These are phyloP conservation scores for Oikopleura dioica DNA, from an alignment of 23 tunicate genomes.

Conservation along the genomic window DNA sequence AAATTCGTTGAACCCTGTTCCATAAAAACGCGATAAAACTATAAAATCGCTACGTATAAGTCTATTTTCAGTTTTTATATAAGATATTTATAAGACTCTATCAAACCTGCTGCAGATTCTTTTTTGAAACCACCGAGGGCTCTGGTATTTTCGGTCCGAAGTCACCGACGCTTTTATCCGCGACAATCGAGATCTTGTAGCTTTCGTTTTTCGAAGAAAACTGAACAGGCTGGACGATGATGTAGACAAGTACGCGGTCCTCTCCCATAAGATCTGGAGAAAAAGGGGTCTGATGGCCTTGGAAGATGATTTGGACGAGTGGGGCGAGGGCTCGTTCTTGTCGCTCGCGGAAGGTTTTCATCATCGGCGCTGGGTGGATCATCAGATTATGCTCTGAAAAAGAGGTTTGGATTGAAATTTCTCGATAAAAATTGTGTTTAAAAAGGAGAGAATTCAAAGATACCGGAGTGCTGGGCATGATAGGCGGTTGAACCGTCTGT, in stretches of 20 bases:
- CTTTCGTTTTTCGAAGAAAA: too few species aligned
- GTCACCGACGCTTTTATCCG: background rate
- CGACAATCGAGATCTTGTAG: background rate
- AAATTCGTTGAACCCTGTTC: too few species aligned
- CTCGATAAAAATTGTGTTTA: too few species aligned
- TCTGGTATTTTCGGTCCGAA: background rate
- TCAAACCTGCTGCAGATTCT: too few species aligned
- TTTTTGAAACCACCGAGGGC: background rate
- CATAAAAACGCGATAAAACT: too few species aligned
- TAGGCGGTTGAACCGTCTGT: background rate
- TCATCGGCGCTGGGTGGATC: background rate
- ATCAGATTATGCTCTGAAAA: background rate
- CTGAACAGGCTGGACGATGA: background rate
- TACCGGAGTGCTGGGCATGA: background rate
- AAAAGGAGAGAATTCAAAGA: too few species aligned
- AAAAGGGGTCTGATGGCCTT: background rate
- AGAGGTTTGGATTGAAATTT: too few species aligned
- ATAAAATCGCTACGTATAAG: too few species aligned
- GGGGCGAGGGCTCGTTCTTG: background rate
- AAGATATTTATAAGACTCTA: too few species aligned
- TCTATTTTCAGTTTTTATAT: too few species aligned
- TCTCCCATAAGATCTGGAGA: background rate
- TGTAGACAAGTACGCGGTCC: background rate
- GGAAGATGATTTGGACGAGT: background rate
- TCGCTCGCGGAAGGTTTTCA: background rate